Base-by-base conservation (phyloP, 2,888 invertebrate species). In the Prosapia bicincta region DNA sequence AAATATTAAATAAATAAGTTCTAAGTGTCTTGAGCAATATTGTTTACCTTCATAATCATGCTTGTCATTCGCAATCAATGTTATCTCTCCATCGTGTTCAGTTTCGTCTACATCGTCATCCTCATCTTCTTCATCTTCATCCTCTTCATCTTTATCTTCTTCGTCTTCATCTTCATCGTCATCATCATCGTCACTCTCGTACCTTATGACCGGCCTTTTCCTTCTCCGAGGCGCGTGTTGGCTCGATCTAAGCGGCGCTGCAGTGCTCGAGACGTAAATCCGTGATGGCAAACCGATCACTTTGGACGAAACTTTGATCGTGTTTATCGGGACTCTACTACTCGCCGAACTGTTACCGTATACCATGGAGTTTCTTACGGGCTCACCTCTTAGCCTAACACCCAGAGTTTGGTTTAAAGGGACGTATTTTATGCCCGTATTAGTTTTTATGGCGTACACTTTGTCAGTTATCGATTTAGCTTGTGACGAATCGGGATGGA, bases 41-140 rank as follows among this genome's bases (percentile, higher is more conserved):
- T 13, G 69, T 43, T 74, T 25, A 72, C 75, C 75, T 77, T 80
- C 54, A 71, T 79, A 73, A 26, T 78, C 70, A 66, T 75, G 54
- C 71, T 77, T 76, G 54, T 79, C 71, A 68, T 71, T 73, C 20
- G 72, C 54, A 20, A 54, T 25, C 70, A 66, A 54, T 71, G 70
- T 71, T 10, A 77, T 75, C n/a, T 80, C 80, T 69, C 69, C 73
- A 3, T 77, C 75, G 26, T 78, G 79, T 66, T 80, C 79, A 13
- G 75, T 77, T 38, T 76, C 77, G 28, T 80, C 77, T 6, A 77
- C 76, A 0, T 76, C 77, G 1, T 78, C 76, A 9, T 78, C 80
- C 25, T 78, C 72, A 65, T 79, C 78, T 15, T 79, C 80, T 6
- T 79, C 77, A 20, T 79, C 78, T 10, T 76, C 76, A 54, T 79